Percentiles rank a stretch among this genome's conserved stretches.
These are phyloP conservation scores for Platycheirus rosarum DNA, from an alignment of 2,888 invertebrate species.

Conservation along the genomic window DNA sequence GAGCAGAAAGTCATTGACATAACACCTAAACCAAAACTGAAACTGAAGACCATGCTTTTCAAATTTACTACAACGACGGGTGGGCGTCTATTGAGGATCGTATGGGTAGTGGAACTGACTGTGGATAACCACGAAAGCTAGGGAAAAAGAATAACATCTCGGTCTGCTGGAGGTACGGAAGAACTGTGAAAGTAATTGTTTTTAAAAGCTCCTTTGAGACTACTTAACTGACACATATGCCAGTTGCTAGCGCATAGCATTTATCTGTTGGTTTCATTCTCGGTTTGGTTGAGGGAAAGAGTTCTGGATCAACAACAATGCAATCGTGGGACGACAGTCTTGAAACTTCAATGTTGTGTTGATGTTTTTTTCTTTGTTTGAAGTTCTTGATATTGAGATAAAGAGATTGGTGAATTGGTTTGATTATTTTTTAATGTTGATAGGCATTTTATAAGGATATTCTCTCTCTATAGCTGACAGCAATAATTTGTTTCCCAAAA, in stretches of 20 bases:
- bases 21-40: conserved; percentile 38
- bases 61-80: conserved; percentile 7
- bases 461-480: no score
- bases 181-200: conserved; percentile 61
- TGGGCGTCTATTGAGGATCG: conserved; percentile 1
- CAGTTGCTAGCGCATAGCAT: conserved; percentile 23
- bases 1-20: conserved; percentile 55
- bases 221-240: conserved; percentile 45
- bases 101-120: no score
- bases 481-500: no score
- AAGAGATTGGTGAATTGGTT: conserved; percentile 21
- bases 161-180: conserved; percentile 4
- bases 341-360: conserved; percentile 3
- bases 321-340: conserved; percentile 6
- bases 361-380: conserved; percentile 4
- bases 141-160: conserved; percentile 26
- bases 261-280: conserved; percentile 21
- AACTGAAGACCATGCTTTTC: conserved; percentile 25
- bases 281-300: conserved; percentile 7
- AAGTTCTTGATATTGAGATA: conserved; percentile 8
- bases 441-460: no score
- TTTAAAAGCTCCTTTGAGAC: conserved; percentile 53
- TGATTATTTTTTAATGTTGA: no score
- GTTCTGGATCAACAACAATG: conserved; percentile 2
- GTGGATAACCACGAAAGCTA: background rate